A percentile compares a stretch with the other conserved stretches of the same genome.
Conservation (phyloP, 2,888 invertebrate species). For the Acleris literana region DNA sequence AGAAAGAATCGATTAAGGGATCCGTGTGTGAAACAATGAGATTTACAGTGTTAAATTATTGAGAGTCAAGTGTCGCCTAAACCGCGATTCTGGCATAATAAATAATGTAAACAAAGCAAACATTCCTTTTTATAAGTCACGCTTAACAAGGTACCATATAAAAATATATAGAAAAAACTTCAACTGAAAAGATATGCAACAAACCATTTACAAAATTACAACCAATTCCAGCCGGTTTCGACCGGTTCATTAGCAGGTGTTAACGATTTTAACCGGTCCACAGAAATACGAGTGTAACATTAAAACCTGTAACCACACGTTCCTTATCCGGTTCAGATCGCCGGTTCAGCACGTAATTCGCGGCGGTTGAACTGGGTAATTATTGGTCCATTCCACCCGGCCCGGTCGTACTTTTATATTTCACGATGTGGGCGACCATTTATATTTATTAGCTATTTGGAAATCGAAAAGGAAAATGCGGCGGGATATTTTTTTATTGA, state of each 20-base stretch:
- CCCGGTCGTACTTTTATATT: conserved; percentile 19
- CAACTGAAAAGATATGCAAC: no score
- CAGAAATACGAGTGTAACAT: conserved; percentile 14
- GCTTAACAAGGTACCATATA: no score
- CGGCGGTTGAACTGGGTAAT: conserved; percentile 35
- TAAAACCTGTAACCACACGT: conserved; percentile 29
- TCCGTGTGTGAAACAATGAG: no score
- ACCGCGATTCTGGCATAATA: no score
- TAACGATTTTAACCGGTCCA: conserved; percentile 21
- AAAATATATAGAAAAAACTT: background rate
- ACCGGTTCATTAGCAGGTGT: conserved; percentile 24
- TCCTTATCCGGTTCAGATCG: conserved; percentile 30
- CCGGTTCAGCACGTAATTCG: conserved; percentile 35
- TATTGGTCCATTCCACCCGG: conserved; percentile 31
- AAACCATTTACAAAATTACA: background rate
- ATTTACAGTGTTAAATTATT: no score
- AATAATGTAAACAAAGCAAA: no score
- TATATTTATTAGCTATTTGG: conserved; percentile 1
- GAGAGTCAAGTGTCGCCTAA: no score
- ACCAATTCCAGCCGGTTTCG: background rate
- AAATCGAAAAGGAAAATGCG: background rate
- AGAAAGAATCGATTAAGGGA: no score
- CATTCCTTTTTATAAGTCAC: no score
- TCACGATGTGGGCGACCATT: conserved; percentile 3
- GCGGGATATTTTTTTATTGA: background rate